Evolutionary conservation across 2,797 vertebrate species (phyloP), one percentile per base, ranked within the genome.

Genomic region (Hyperoplus lanceolatus): DNA sequence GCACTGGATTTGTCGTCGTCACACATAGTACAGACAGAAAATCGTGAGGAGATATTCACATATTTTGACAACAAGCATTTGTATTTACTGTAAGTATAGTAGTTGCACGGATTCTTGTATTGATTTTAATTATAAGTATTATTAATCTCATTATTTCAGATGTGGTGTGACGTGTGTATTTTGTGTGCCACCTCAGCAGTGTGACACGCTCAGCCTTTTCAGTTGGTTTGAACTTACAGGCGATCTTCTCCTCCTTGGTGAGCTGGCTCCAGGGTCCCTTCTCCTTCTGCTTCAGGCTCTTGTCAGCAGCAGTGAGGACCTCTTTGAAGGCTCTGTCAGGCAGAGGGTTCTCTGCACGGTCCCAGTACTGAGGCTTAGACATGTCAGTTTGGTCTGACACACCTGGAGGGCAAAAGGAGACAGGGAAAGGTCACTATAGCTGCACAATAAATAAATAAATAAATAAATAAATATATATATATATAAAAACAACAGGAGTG

Each of bases 201-300:
- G 6, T 45, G 43, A 45, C 43, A 45, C 10, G 7, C 57, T 53
- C 14, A 61, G 5, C 38, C 18, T 13, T 29, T 38, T 4, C 3
- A 9, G 60, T 8, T 18, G 6, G 10, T 16, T 48, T 3, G 50
- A 43, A 64, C 88, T 45, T 93, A 97, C 97, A 61, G 85, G 96
- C 96, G 21, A 97, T 82, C 89, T 97, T 96, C 89, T 98, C 97
- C 18, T 96, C 96, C 0, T 91, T 91, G 70, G 90, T 95, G 74
- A 98, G 95, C 80, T 95, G 88, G 59, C 72, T 81, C 97, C 97
- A 97, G 46, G 96, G 92, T 5, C 96, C 96, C 53, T 95, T 95
- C 89, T 98, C 97, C 80, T 97, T 97, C 87, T 96, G 93, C 77
- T 97, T 97, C 84, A 97, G 94, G 29, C 90, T 94, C 77, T 71